Evolutionary conservation across 1,140 invertebrate genomes (phyloP).

Genomic region (Anastrepha obliqua): DNA sequence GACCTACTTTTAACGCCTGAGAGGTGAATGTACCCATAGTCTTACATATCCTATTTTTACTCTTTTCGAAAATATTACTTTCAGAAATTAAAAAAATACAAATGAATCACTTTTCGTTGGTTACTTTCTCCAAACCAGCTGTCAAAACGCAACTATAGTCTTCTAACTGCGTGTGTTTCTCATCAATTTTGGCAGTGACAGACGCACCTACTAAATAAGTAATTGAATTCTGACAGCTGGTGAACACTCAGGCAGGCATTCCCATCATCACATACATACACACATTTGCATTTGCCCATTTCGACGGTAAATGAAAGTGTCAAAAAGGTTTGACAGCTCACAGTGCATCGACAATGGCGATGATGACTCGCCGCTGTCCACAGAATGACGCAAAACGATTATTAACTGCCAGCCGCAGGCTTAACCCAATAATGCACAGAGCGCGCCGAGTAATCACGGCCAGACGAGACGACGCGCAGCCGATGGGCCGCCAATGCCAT

Average conservation of each 20-base stretch:
- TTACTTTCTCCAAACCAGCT: background rate
- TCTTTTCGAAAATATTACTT: too few relatives aligned
- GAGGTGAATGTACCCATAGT: too few relatives aligned
- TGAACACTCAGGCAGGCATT: background rate
- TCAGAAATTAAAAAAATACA: background rate
- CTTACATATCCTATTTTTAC: too few relatives aligned
- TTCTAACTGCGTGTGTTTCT: background rate
- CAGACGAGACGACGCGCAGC: background rate
- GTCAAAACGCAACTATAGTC: too few relatives aligned
- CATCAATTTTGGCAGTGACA: background rate
- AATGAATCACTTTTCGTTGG: background rate
- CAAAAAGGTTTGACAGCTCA: conserved; percentile 2
- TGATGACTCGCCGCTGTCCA: background rate
- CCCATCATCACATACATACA: background rate
- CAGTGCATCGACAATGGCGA: background rate
- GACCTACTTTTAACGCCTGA: too few relatives aligned
- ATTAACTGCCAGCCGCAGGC: conserved; percentile 13
- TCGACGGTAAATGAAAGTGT: conserved; percentile 27
- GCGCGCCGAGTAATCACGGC: background rate
- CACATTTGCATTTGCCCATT: conserved; percentile 16
- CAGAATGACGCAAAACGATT: conserved; percentile 14
- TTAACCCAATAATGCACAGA: background rate
- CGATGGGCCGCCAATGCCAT: too few relatives aligned
- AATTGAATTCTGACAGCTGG: conserved; percentile 12
- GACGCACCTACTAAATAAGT: background rate